Evolutionary conservation across 2,113 vertebrate genomes (phyloP), one percentile per base, ranked within the genome.

Genomic region (Antigone vipio): DNA sequence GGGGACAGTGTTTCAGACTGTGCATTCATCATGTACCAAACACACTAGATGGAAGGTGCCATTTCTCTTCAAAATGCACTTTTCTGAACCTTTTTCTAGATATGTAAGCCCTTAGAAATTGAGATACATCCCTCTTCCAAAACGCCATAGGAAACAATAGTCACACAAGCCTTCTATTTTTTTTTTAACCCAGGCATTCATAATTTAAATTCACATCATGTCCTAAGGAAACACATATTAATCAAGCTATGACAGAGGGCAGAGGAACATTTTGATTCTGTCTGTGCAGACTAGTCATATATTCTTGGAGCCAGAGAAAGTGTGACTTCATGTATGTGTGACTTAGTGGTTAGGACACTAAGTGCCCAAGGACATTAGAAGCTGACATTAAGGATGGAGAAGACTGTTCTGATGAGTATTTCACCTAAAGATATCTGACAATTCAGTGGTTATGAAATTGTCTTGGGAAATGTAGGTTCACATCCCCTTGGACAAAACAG

Each of bases 361-460:
- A 88, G 49, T 56, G 81, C 66, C 77, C 77, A 94, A 85, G 89
- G 64, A 96, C 53, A 53, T 89, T 82, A 91, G 66, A 78, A 63
- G 58, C 34, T 93, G 84, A 88, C 66, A 58, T 44, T 45, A 91
- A 73, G 73, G 81, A 40, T 58, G 40, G 84, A 95, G 58, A 87
- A 85, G 45, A 53, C 35, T 69, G 34, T 89, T 91, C 34, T 78
- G 77, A 95, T 68, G 44, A 78, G 15, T 82, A 85, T 91, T 95
- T 81, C 69, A 85, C 34, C 47, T 85, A 85, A 95, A 85, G 80
- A 72, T 82, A 87, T 32, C 40, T 85, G 94, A 92, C 84, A 91
- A 68, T 68, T 38, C 27, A 87, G 49, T 53, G 44, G 60, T 75
- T 92, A 56, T 42, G 12, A 32, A 92, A 92, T 24, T 18, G 30